Evolutionary conservation across 2,113 vertebrate genomes (phyloP).

Genomic region (Melozone crissalis): DNA sequence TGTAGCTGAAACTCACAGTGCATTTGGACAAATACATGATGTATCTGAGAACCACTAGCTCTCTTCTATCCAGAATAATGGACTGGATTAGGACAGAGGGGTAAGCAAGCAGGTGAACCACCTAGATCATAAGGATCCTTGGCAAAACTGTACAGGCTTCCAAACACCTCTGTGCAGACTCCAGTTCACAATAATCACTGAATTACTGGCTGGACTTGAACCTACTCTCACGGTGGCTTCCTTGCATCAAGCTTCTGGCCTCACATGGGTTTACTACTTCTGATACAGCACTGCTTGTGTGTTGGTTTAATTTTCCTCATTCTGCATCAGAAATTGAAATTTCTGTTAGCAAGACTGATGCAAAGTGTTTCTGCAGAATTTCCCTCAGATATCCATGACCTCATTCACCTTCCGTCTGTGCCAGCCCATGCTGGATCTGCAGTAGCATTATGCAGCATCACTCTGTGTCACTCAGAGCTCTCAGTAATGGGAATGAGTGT

Average conservation of each 20-base stretch:
- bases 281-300: neutral
- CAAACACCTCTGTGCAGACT: neutral
- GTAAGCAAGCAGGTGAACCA: neutral
- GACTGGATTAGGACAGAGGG: neutral
- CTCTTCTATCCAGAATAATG: neutral
- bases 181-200: neutral
- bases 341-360: neutral
- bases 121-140: neutral
- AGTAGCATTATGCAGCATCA: neutral
- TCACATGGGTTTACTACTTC: neutral
- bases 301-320: neutral
- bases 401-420: neutral
- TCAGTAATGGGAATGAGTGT: neutral
- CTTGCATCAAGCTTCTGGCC: neutral
- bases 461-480: neutral
- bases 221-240: neutral
- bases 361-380: neutral
- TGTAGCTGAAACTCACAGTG: neutral
- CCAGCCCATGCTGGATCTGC: neutral
- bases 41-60: neutral
- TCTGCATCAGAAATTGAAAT: neutral
- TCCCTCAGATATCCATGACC: neutral
- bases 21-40: neutral
- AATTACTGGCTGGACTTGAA: neutral
- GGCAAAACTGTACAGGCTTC: neutral